Base-by-base conservation (phyloP, 2,113 vertebrate genomes). In the Rhea pennata region DNA sequence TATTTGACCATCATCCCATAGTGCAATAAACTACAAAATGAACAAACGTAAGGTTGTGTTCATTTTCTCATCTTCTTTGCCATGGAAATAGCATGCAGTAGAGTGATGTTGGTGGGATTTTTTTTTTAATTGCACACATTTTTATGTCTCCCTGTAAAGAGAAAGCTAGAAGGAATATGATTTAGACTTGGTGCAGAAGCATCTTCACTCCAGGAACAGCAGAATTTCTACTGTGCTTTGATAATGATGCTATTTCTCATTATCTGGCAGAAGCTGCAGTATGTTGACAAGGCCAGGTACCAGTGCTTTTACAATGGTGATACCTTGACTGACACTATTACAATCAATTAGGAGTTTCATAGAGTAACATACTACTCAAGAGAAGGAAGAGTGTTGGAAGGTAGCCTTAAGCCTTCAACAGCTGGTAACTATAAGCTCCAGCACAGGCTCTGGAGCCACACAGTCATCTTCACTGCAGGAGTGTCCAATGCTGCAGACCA, bases 381-480 rank as follows among this genome's bases (percentile, higher is more conserved):
- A 31, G 15, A 27, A 15, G 53, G 19, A 67, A 64, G 10, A 66
- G 16, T 0, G 3, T 31, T 36, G 10, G 48, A 72, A 39, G 0
- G 2, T 23, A 88, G 71, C 27, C 21, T 42, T 56, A 36, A 54
- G 10, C 5, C 26, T 74, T 74, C 76, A 36, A 2, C 11, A 36
- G 21, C 3, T 53, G 77, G 31, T 74, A 84, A 42, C 39, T 54
- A 12, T 20, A 44, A 22, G 19, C 12, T 5, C 5, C 5, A 40
- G 9, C 17, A 33, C 0, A 14, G 17, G 23, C 17, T 3, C 44
- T 40, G n/a, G 11, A 48, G 33, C 29, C 1, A 7, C 19, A n/a
- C 26, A 44, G 15, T 17, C 4, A 17, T 11, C 5, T 2, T 20
- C 5, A 31, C 36, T 71, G 69, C 14, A 39, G 7, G 16, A 69